Conservation (phyloP, 2,888 invertebrate genomes). For the Campoplex capitator region DNA sequence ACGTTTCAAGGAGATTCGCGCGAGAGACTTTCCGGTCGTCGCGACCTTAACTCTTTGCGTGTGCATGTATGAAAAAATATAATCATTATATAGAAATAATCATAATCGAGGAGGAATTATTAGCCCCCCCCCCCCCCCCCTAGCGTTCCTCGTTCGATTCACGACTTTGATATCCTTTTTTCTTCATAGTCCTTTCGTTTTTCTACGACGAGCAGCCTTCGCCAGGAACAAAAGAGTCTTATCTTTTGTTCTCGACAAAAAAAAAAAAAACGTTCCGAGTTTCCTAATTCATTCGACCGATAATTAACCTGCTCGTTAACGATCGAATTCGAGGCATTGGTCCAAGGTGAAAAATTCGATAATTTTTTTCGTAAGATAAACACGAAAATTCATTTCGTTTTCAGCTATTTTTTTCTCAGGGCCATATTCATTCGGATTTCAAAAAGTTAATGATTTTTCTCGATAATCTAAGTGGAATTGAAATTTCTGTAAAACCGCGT, state of each 20-base stretch:
- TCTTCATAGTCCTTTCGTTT: not conserved
- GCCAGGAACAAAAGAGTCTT: not conserved
- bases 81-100: slow-evolving; percentile 5
- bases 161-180: not conserved
- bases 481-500: not conserved
- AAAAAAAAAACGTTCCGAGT: not conserved
- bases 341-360: not conserved
- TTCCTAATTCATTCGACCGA: not conserved
- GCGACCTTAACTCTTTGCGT: slow-evolving; percentile 63
- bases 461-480: not conserved
- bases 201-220: not conserved
- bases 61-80: slow-evolving; percentile 1
- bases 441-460: not conserved
- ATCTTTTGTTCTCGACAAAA: not conserved
- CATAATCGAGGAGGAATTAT: slow-evolving; percentile 42
- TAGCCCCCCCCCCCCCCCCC: not conserved
- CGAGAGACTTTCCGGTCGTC: slow-evolving; percentile 71
- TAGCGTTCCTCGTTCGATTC: not conserved
- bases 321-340: not conserved
- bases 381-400: not conserved
- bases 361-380: not conserved
- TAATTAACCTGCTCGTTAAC: not conserved
- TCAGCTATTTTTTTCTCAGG: not conserved
- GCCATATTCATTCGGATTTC: not conserved
- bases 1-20: slow-evolving; percentile 76